phyloP scores from a whole-genome alignment of 2,113 vertebrate genomes.

The Gallinago jamesoni region DNA sequence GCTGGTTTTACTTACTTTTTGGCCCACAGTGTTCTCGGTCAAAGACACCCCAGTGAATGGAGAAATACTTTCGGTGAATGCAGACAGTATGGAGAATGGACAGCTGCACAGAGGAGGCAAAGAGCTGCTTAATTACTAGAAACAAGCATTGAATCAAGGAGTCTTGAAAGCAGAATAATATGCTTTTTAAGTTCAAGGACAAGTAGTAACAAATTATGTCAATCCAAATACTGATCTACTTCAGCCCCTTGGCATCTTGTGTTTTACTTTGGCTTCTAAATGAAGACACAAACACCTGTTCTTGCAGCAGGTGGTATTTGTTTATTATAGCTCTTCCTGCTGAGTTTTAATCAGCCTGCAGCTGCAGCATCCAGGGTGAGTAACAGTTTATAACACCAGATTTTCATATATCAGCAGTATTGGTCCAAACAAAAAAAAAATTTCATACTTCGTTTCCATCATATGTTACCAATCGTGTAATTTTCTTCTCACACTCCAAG shows the following conservation, averaged over 20 bases:
- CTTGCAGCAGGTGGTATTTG: constrained; percentile 78
- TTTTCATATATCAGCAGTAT: constrained; percentile 55
- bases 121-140: constrained; percentile 50
- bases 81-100: background rate
- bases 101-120: constrained; percentile 19
- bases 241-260: constrained; percentile 61
- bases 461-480: constrained; percentile 64
- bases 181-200: constrained; percentile 67
- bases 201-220: constrained; percentile 59
- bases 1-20: background rate
- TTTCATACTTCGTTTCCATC: constrained; percentile 61
- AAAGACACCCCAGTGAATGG: background rate
- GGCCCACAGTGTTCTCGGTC: background rate
- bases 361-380: constrained; percentile 67
- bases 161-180: constrained; percentile 36
- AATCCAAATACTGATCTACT: constrained; percentile 52
- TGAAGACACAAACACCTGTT: constrained; percentile 78
- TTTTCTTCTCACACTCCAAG: constrained; percentile 47
- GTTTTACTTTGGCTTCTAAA: constrained; percentile 73
- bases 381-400: constrained; percentile 58
- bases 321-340: constrained; percentile 75
- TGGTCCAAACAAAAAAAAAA: background rate
- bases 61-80: background rate
- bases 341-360: constrained; percentile 78
- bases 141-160: background rate